Evolutionary conservation across 2,888 invertebrate genomes (phyloP), one percentile per base, ranked within the genome.

Genomic region (Noctua janthina): DNA sequence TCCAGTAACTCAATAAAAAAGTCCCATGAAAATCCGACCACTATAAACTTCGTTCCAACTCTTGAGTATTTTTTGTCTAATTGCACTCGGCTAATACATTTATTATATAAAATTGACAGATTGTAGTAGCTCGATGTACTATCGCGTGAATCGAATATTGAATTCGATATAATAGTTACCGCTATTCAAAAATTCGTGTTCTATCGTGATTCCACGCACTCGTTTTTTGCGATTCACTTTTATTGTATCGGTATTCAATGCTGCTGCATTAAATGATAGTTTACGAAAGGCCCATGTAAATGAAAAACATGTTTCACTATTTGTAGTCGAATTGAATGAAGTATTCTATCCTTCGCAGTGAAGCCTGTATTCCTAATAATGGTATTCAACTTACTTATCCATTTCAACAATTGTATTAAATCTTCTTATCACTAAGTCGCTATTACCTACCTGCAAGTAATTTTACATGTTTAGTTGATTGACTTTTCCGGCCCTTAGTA

Each of bases 91-190:
- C 29, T 29, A 29, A 29, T 29, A 29, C 29, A 29, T 29, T 29
- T 0, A 29, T 29, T 39, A 5, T 6, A 39, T 0, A 39, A 6
- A 39, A 6, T 39, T 39, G 39, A 5, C 39, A 39, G 39, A 39
- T 39, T 39, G 39, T 39, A 6, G 39, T 39, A 39, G 6, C 39
- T 39, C 6, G 39, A 39, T 39, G 39, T 39, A 39, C 5, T 39
- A 68, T 82, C 86, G 83, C 78, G 74, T 83, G 83, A 49, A 70
- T 78, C 66, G 54, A 71, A 78, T 75, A 54, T 62, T 70, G 72
- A 64, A 73, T 66, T 82, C 54, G 39, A 59, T 39, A 62, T 71
- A 74, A 73, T 66, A 71, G 46, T 29, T 69, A 56, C 72, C 13
- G 59, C n/a, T 35, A 54, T 49, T 54, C 74, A 64, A 43, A 43